phyloP scores from a whole-genome alignment of 2,888 invertebrate species.

The Microctonus brassicae region DNA sequence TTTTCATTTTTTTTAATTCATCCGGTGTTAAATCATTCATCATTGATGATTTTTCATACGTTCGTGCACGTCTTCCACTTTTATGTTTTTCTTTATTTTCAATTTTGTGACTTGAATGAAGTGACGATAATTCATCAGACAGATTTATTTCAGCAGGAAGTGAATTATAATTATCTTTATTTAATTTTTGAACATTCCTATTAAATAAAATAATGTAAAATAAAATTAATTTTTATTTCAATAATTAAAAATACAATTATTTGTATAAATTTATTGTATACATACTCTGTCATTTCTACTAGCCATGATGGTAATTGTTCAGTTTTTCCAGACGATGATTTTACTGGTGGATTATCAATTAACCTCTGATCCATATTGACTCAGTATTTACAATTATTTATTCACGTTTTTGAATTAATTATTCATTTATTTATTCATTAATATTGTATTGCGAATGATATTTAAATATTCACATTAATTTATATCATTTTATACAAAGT shows the following conservation, averaged over 20 bases:
- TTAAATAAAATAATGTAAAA: too few species aligned
- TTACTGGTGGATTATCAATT: conserved; percentile 42
- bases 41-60: neutral
- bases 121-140: conserved; percentile 13
- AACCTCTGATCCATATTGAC: conserved; percentile 16
- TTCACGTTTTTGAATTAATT: neutral
- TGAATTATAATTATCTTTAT: conserved; percentile 43
- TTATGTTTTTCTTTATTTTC: conserved; percentile 2
- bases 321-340: conserved; percentile 35
- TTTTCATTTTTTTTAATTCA: conserved; percentile 1
- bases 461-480: neutral
- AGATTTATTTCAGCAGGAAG: conserved; percentile 31
- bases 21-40: neutral
- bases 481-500: neutral
- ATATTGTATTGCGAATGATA: neutral
- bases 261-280: conserved; percentile 19
- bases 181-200: conserved; percentile 50
- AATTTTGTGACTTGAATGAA: neutral
- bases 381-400: neutral
- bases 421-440: neutral
- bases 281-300: conserved; percentile 57
- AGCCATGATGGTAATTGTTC: conserved; percentile 56
- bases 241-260: neutral
- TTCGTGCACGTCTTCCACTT: conserved; percentile 4
- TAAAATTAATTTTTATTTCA: neutral